A percentile compares a stretch with the other conserved stretches of the same genome.
phyloP scores from a whole-genome alignment of 2,797 vertebrate species.

The Sorex maritimensis region DNA sequence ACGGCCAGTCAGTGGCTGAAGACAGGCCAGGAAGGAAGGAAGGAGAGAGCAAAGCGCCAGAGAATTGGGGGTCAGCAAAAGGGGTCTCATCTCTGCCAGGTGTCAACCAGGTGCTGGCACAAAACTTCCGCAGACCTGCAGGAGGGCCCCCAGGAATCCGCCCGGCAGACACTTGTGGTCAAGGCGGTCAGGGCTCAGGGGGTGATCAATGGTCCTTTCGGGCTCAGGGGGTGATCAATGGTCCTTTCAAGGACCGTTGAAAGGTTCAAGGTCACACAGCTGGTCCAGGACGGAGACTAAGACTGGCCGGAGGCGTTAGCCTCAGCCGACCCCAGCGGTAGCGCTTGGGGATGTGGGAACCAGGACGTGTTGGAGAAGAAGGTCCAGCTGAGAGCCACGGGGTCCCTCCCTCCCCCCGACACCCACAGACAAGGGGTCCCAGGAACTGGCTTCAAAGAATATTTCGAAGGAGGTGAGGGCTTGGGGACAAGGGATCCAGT shows the following conservation, averaged over 20 bases:
- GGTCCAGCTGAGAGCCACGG: no score
- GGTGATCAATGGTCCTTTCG: not conserved
- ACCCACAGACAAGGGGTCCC: no score
- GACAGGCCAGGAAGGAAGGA: rapidly evolving
- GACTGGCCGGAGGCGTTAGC: no score
- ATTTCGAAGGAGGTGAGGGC: no score
- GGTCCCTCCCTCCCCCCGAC: not conserved
- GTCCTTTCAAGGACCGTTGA: no score
- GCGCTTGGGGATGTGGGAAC: not conserved
- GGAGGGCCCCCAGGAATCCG: no score
- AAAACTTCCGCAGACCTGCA: not conserved
- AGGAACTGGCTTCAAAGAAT: no score
- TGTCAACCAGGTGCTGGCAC: not conserved
- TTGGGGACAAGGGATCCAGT: no score
- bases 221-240: not conserved
- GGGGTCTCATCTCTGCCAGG: not conserved
- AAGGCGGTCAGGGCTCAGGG: not conserved
- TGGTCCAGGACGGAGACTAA: not conserved
- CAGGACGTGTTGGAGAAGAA: no score
- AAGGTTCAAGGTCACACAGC: no score
- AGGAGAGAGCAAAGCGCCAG: not conserved
- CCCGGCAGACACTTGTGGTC: no score
- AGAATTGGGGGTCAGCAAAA: not conserved
- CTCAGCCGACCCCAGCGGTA: not conserved
- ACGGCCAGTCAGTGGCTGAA: not conserved